Conservation (phyloP, 2,888 invertebrate genomes). For the Apoda limacodes region DNA sequence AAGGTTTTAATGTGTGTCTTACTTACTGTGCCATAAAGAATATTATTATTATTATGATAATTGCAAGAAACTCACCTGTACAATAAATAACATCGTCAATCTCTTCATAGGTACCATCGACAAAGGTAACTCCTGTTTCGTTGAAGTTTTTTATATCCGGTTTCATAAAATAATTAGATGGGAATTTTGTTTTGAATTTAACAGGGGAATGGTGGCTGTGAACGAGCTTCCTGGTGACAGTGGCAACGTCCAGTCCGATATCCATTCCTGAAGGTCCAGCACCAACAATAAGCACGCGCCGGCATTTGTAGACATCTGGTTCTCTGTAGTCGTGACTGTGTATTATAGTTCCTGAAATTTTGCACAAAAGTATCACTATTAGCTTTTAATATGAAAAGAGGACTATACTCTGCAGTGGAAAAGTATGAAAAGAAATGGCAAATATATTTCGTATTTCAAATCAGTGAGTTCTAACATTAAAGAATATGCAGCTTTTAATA, state of each 20-base stretch:
- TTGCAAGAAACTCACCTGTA: conserved; percentile 74
- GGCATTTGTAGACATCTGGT: conserved; percentile 67
- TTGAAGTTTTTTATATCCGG: conserved; percentile 61
- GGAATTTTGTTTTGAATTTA: conserved; percentile 47
- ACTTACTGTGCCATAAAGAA: no score
- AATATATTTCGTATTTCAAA: no score
- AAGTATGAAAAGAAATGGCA: no score
- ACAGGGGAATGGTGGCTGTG: conserved; percentile 63
- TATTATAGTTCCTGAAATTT: conserved; percentile 66
- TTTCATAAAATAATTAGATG: conserved; percentile 59
- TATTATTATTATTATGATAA: no score
- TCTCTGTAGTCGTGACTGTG: conserved; percentile 82
- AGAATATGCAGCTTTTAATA: no score
- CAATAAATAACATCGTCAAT: conserved; percentile 78
- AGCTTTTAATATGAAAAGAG: no score
- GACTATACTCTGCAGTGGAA: no score
- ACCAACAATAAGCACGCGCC: conserved; percentile 75
- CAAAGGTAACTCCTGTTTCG: conserved; percentile 65
- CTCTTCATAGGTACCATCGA: conserved; percentile 69
- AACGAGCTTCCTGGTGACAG: conserved; percentile 46
- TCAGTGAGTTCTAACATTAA: no score
- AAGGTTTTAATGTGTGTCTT: no score
- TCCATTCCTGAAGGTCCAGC: conserved; percentile 82
- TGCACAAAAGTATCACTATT: no score
- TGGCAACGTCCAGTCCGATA: conserved; percentile 72